Conservation (phyloP, 2,888 invertebrate genomes). For the Torymus texanus region DNA sequence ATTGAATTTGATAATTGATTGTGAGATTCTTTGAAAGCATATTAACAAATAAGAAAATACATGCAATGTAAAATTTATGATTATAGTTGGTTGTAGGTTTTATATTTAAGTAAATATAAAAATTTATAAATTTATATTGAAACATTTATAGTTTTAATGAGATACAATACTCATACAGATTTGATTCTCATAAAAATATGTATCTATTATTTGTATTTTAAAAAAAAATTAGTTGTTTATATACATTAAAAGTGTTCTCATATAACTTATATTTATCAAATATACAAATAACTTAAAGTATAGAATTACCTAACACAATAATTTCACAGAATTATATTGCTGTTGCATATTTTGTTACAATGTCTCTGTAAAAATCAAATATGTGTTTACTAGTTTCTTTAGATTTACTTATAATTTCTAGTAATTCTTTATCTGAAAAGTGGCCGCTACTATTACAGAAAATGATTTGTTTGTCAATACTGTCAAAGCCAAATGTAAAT, state of each 20-base stretch:
- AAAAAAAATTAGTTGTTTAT: neutral
- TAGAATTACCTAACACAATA: neutral
- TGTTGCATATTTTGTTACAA: conserved; percentile 78
- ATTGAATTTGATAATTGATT: too few relatives aligned
- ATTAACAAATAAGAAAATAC: too few relatives aligned
- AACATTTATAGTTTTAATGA: neutral
- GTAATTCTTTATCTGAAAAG: conserved; percentile 82
- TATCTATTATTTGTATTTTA: neutral
- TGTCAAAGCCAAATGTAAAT: conserved; percentile 87
- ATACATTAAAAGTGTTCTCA: neutral
- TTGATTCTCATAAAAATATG: neutral
- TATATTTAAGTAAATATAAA: neutral
- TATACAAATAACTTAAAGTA: conserved; percentile 27
- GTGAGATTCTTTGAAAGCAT: too few relatives aligned
- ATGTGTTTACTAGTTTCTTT: conserved; percentile 81
- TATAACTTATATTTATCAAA: conserved; percentile 3
- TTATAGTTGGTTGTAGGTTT: too few relatives aligned
- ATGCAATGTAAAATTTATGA: too few relatives aligned
- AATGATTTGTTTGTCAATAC: conserved; percentile 78
- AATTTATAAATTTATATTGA: conserved; percentile 5
- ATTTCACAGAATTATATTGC: conserved; percentile 54
- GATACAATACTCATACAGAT: neutral
- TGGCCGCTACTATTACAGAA: conserved; percentile 83
- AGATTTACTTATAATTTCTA: conserved; percentile 81
- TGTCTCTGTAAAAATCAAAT: conserved; percentile 84